A percentile compares a stretch with the other conserved stretches of the same genome.
Conservation (phyloP, 2,797 vertebrate species). For the Sebastes reedi region DNA sequence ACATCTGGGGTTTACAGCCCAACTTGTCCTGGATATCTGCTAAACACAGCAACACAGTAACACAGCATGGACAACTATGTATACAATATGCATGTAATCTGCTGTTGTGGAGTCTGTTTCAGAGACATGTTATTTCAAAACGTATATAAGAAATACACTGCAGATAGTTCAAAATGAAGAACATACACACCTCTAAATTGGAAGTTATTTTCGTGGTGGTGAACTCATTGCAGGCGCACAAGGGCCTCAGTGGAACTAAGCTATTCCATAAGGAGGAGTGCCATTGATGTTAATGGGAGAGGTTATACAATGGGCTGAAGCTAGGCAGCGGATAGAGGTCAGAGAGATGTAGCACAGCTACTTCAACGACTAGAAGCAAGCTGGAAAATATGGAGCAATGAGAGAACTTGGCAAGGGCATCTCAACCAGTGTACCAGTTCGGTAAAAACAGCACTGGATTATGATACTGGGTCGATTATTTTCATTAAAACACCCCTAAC, state of each 20-base stretch:
- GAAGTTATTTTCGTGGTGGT: conserved; percentile 50
- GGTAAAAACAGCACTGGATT: background rate
- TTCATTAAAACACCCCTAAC: background rate
- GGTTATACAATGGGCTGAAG: conserved; percentile 41
- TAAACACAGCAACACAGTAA: conserved; percentile 8
- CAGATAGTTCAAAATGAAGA: background rate
- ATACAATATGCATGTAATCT: background rate
- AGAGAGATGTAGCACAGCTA: conserved; percentile 38
- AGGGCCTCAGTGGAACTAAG: conserved; percentile 57
- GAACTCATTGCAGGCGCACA: conserved; percentile 56
- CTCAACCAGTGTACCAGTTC: background rate
- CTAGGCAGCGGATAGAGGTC: conserved; percentile 39
- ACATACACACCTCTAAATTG: conserved; percentile 9
- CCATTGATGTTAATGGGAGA: conserved; percentile 42
- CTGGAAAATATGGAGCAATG: background rate
- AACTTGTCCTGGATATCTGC: background rate
- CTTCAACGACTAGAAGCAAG: conserved; percentile 11
- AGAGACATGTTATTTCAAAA: background rate
- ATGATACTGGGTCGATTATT: background rate
- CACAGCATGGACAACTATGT: background rate
- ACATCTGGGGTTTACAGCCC: conserved; percentile 46
- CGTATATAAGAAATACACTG: background rate
- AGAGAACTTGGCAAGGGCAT: background rate
- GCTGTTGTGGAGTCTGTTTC: background rate
- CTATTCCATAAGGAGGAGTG: conserved; percentile 64